phyloP scores from a whole-genome alignment of 2,797 vertebrate species.

The Manis javanica region DNA sequence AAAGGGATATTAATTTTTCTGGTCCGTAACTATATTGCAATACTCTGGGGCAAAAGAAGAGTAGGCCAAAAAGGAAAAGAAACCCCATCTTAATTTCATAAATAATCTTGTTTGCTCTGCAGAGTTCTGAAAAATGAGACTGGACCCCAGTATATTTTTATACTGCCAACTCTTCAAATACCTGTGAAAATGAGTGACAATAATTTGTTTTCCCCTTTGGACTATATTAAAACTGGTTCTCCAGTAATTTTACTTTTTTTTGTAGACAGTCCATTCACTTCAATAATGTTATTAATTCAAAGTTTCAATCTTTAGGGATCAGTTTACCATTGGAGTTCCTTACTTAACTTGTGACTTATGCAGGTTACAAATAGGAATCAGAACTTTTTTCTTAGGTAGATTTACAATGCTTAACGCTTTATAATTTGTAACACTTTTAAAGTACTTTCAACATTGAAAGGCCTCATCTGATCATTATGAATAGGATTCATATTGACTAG shows the following conservation, averaged over 20 bases:
- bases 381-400: neutral
- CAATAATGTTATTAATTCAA: neutral
- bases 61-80: neutral
- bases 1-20: neutral
- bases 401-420: neutral
- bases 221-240: neutral
- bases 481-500: neutral
- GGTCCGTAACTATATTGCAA: neutral
- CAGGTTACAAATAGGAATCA: neutral
- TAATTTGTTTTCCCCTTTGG: neutral
- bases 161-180: neutral
- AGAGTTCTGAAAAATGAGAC: neutral
- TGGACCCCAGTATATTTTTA: neutral
- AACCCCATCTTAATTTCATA: neutral
- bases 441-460: neutral
- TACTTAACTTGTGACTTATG: neutral
- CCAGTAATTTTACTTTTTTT: neutral
- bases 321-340: neutral
- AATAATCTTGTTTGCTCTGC: neutral
- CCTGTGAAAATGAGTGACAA: neutral
- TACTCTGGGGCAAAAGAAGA: neutral
- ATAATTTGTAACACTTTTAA: neutral
- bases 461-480: neutral
- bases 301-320: neutral
- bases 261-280: neutral